Percentiles rank a stretch among this genome's conserved stretches.
Conservation (phyloP, 2,888 invertebrate species). For the Iselma pallidipennis region DNA sequence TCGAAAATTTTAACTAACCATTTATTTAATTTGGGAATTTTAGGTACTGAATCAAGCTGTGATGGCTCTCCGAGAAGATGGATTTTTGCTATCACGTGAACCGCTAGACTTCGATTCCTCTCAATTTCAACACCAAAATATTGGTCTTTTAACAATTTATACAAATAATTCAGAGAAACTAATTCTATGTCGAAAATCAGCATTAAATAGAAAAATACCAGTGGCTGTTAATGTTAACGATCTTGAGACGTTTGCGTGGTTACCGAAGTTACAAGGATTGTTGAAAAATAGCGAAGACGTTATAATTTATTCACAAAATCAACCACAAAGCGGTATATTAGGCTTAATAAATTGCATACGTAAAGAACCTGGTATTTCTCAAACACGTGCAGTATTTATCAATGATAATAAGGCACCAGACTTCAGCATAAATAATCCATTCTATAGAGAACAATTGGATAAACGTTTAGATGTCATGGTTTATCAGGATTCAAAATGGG, state of each 20-base stretch:
- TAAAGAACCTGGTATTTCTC: constrained; percentile 65
- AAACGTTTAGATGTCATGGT: constrained; percentile 83
- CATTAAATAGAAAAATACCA: not conserved
- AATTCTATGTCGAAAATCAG: constrained; percentile 59
- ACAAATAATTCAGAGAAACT: constrained; percentile 60
- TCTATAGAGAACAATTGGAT: constrained; percentile 68
- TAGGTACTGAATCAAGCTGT: constrained; percentile 40
- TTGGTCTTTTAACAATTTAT: constrained; percentile 59
- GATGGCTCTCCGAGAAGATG: not conserved
- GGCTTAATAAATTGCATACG: constrained; percentile 75
- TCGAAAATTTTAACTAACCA: no score
- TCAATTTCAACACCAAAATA: constrained; percentile 52
- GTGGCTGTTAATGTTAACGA: not conserved
- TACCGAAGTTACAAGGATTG: constrained; percentile 55
- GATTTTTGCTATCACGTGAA: constrained; percentile 57
- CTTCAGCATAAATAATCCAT: constrained; percentile 60
- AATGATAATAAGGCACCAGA: constrained; percentile 65
- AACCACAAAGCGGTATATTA: constrained; percentile 75
- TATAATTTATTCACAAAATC: no score
- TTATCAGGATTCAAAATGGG: no score
- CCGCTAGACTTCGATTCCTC: constrained; percentile 56
- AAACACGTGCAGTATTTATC: no score
- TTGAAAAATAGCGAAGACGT: constrained; percentile 38
- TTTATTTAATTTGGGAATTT: no score
- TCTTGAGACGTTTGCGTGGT: constrained; percentile 57